Percentiles rank a stretch among this genome's conserved stretches.
These are phyloP conservation scores for Mesoclemmys tuberculata DNA, from an alignment of 2,113 vertebrate species.

Conservation along the genomic window DNA sequence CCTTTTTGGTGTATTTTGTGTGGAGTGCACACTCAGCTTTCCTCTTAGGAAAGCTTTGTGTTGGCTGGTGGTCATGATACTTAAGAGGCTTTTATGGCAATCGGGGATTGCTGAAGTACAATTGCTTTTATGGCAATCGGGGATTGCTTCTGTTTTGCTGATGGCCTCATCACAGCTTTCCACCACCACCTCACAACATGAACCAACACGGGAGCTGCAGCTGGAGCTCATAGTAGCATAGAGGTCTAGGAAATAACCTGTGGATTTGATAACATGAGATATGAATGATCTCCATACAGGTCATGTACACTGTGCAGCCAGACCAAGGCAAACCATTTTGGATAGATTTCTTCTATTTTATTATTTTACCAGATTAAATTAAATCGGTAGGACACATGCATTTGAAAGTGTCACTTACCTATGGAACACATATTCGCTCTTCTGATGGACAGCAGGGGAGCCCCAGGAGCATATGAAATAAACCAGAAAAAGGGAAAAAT, in stretches of 20 bases:
- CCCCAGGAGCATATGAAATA: accelerated
- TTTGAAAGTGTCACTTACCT: neutral
- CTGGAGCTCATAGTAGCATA: neutral
- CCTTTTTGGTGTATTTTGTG: neutral
- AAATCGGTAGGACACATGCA: neutral
- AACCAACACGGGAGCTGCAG: neutral
- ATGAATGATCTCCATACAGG: neutral
- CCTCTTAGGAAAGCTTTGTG: neutral
- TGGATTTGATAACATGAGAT: neutral
- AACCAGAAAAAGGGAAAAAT: neutral
- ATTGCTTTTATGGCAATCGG: neutral
- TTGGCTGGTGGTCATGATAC: neutral
- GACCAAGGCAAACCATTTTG: neutral
- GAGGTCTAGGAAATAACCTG: neutral
- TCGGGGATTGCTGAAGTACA: neutral
- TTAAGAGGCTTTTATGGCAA: neutral
- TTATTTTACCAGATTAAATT: neutral
- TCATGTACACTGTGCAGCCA: neutral
- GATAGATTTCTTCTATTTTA: neutral
- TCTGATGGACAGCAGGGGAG: neutral
- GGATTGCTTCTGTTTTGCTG: neutral
- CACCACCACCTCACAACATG: neutral
- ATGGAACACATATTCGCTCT: neutral
- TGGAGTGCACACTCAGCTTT: neutral
- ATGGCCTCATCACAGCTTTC: neutral